Base-by-base conservation (phyloP, 2,888 invertebrate species). In the Frankliniella fusca region DNA sequence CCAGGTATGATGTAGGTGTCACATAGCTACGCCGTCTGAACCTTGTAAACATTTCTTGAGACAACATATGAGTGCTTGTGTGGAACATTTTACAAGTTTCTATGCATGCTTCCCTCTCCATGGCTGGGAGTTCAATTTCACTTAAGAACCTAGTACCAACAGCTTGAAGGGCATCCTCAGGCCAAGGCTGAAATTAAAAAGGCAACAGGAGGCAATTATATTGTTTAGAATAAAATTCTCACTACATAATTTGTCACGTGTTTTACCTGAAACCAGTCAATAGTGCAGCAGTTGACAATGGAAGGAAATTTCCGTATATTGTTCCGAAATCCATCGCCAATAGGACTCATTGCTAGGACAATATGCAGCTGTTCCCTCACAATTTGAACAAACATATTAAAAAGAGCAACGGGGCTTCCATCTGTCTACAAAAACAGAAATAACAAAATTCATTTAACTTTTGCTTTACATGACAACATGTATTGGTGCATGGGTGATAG, bases 231-330 rank as follows among this genome's bases (percentile, higher is more conserved):
- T 80, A 8, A 80, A 79, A 80, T 76, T 38, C 48, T 80, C 23
- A 76, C 38, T 38, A 2, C 38, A 38, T 38, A 38, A 38, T 38
- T 38, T 38, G 5, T 38, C 5, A 38, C 5, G 38, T 38, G 5
- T 38, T 38, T 38, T 85, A 91, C 91, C 90, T 95, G 96, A 88
- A 97, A 96, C 97, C 97, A 97, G 88, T 97, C 97, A 84, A 97
- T 97, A 0, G 97, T 97, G 87, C 97, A 97, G 87, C 97, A 97
- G 87, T 97, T 98, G 83, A 97, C 95, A 38, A 98, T 91, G 0
- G 97, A 93, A 0, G 97, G 97, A 87, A 97, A 98, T 88, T 96
- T 97, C 82, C 97, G 90, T 50, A 97, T 93, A 82, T 95, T 91
- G 85, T 92, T 93, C 81, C 95, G 90, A 86, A 97, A 93, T 10